phyloP scores from a whole-genome alignment of 2,888 invertebrate genomes.

The Tachina fera region DNA sequence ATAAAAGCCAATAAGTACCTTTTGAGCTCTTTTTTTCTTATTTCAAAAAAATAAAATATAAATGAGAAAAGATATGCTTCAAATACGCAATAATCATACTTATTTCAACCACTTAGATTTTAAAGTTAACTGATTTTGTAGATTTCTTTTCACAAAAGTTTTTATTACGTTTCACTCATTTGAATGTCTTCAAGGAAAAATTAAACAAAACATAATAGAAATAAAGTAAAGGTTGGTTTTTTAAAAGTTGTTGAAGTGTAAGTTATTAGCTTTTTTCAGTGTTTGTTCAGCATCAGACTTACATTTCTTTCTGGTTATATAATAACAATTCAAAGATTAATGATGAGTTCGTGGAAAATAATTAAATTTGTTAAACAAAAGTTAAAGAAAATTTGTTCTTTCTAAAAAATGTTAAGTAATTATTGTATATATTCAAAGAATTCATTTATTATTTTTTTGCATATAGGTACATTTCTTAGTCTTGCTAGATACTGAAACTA shows the following conservation, averaged over 20 bases:
- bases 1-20: slow-evolving; percentile 67
- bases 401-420: background rate
- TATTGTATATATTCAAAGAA: no score
- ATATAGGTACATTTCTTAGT: no score
- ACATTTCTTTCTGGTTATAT: background rate
- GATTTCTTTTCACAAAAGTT: slow-evolving; percentile 20
- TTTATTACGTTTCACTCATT: slow-evolving; percentile 52
- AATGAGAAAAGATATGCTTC: slow-evolving; percentile 21
- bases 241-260: slow-evolving; percentile 27
- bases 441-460: no score
- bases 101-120: slow-evolving; percentile 63
- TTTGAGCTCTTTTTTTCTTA: slow-evolving; percentile 26
- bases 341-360: background rate
- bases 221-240: slow-evolving; percentile 19
- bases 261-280: background rate
- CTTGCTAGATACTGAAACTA: no score
- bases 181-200: slow-evolving; percentile 33
- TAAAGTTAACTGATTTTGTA: slow-evolving; percentile 35
- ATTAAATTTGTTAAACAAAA: background rate
- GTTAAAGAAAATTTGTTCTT: background rate
- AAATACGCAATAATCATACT: slow-evolving; percentile 61
- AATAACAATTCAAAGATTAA: background rate
- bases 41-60: background rate
- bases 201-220: background rate
- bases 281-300: slow-evolving; percentile 22